Percentiles rank a stretch among this genome's conserved stretches.
phyloP scores from a whole-genome alignment of 2,113 vertebrate genomes.

The Malurus elegans region DNA sequence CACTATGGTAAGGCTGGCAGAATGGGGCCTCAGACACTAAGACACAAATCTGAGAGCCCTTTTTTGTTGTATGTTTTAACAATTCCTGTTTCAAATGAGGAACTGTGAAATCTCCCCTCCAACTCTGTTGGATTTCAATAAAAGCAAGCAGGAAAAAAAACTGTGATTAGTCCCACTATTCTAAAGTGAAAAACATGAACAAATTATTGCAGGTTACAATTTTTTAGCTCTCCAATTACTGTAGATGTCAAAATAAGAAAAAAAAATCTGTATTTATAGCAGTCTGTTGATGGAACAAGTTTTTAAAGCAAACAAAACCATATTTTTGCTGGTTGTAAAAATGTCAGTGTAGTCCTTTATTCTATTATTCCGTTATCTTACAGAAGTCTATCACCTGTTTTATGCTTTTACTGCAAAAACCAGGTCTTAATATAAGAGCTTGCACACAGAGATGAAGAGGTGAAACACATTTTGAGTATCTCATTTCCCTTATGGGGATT shows the following conservation, averaged over 20 bases:
- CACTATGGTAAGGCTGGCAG: not conserved
- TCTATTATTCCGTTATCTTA: not conserved
- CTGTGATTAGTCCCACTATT: not conserved
- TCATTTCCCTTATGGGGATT: not conserved
- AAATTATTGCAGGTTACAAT: not conserved
- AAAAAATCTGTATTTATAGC: not conserved
- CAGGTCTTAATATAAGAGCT: not conserved
- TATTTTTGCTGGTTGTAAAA: not conserved
- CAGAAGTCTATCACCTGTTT: not conserved
- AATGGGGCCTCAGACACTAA: not conserved
- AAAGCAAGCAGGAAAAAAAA: not conserved
- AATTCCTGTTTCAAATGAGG: not conserved
- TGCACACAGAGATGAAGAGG: not conserved
- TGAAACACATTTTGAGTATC: not conserved
- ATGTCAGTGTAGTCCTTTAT: accelerated
- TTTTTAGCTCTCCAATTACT: not conserved
- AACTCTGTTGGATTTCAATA: not conserved
- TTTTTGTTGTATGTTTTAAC: not conserved
- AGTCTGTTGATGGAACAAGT: not conserved
- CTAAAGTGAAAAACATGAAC: not conserved
- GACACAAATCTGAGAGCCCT: not conserved
- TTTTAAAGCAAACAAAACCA: not conserved
- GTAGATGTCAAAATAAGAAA: not conserved
- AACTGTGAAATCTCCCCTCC: not conserved
- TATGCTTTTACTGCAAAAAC: not conserved